phyloP scores from a whole-genome alignment of 2,113 vertebrate genomes.

The Chauna torquata region DNA sequence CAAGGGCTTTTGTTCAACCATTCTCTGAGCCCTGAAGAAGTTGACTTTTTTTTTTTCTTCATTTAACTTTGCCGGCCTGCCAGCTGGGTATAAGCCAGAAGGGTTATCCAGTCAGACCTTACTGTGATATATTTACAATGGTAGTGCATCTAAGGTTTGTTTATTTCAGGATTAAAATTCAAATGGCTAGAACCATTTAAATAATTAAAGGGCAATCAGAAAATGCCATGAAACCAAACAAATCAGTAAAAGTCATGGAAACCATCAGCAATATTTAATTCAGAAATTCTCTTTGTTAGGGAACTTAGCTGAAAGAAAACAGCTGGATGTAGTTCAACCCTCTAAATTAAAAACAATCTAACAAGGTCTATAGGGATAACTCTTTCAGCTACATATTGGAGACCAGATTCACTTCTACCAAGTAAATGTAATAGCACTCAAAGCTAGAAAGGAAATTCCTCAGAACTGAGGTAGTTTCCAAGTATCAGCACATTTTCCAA shows the following conservation, averaged over 20 bases:
- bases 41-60: slow-evolving; percentile 31
- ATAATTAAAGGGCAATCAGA: slow-evolving; percentile 74
- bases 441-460: slow-evolving; percentile 84
- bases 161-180: slow-evolving; percentile 62
- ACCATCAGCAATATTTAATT: slow-evolving; percentile 79
- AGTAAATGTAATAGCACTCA: slow-evolving; percentile 76
- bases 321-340: slow-evolving; percentile 77
- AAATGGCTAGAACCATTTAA: slow-evolving; percentile 76
- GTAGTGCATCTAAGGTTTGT: slow-evolving; percentile 64
- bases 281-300: slow-evolving; percentile 76
- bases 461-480: slow-evolving; percentile 83
- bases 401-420: slow-evolving; percentile 79
- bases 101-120: slow-evolving; percentile 74
- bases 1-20: slow-evolving; percentile 66
- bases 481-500: slow-evolving; percentile 78
- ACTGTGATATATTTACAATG: slow-evolving; percentile 63
- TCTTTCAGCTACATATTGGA: slow-evolving; percentile 76
- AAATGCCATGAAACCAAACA: slow-evolving; percentile 74
- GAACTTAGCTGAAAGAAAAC: slow-evolving; percentile 78
- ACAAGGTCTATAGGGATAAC: slow-evolving; percentile 79
- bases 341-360: slow-evolving; percentile 83
- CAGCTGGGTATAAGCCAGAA: slow-evolving; percentile 74
- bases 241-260: slow-evolving; percentile 74
- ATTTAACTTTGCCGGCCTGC: slow-evolving; percentile 50
- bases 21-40: slow-evolving; percentile 48